Conservation (phyloP, 1,140 invertebrate species). For the Melitaea cinxia region DNA sequence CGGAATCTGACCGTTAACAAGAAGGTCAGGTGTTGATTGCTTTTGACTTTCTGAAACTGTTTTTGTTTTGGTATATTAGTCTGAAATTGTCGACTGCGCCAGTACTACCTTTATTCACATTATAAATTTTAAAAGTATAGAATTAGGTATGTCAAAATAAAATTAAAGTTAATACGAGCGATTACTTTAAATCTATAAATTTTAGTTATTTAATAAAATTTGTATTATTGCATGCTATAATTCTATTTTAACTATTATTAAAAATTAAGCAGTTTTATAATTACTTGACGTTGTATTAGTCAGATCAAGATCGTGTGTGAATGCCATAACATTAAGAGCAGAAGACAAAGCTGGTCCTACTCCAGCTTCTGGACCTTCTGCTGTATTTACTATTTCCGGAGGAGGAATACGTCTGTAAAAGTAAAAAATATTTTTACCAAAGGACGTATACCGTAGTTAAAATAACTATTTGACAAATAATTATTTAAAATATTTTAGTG, state of each 20-base stretch:
- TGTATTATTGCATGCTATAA: too few relatives aligned
- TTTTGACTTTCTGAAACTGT: slow-evolving; percentile 44
- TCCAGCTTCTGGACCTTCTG: slow-evolving; percentile 59
- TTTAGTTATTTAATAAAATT: too few relatives aligned
- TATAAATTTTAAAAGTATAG: too few relatives aligned
- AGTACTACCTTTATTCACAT: not conserved
- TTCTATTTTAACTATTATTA: too few relatives aligned
- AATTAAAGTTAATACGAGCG: too few relatives aligned
- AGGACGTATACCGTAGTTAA: too few relatives aligned
- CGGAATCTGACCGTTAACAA: slow-evolving; percentile 56
- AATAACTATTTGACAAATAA: too few relatives aligned
- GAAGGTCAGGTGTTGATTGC: slow-evolving; percentile 62
- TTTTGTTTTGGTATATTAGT: not conserved
- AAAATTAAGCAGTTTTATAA: too few relatives aligned
- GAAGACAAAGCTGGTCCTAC: slow-evolving; percentile 85
- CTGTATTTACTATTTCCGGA: slow-evolving; percentile 53
- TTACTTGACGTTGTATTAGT: slow-evolving; percentile 53
- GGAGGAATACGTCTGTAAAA: slow-evolving; percentile 43
- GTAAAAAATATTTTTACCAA: too few relatives aligned
- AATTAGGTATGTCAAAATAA: too few relatives aligned
- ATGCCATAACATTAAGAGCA: slow-evolving; percentile 91
- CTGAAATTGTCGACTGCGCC: not conserved
- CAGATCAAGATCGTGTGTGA: slow-evolving; percentile 86
- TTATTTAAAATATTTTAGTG: too few relatives aligned
- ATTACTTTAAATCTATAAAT: too few relatives aligned